Base-by-base conservation (phyloP, 2,113 vertebrate genomes). In the Lipotes vexillifer region DNA sequence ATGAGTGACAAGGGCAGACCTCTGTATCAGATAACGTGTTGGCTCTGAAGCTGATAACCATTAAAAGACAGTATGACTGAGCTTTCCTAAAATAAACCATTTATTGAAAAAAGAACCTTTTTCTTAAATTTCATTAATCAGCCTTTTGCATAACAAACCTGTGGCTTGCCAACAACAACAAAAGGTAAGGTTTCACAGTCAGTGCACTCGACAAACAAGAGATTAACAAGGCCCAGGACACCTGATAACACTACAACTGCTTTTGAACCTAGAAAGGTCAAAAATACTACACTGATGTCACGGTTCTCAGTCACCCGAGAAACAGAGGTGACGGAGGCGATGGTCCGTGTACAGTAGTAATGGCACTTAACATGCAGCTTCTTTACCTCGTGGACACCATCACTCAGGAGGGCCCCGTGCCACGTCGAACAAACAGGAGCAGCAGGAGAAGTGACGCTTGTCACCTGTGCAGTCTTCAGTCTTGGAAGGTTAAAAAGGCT, bases 281-380 rank as follows among this genome's bases (percentile, higher is more conserved):
- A 98, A 98, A 98, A 97, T 97, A 97, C 98, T 97, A 98, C 90
- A 96, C 98, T 96, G 98, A 98, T 96, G 98, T 97, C 98, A 98
- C 90, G 80, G 97, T 97, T 98, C 98, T 98, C 98, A 97, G 12
- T 97, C 97, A 90, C 98, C 68, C 94, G 95, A 98, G 98, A 98
- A 97, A 97, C 61, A 0, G 86, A 61, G 96, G 96, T 96, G 96
- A 97, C 98, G 94, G 97, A 98, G 97, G 96, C 89, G 75, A 97
- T 97, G 98, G 98, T 98, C 99, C 99, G 93, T 98, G 95, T 98
- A 99, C 99, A 99, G 99, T 99, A 99, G 99, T 99, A 98, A 99
- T 99, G 99, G 99, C 99, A 99, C 99, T 99, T 98, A 98, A 99
- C 99, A 98, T 99, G 99, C 98, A 99, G 99, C 99, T 99, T 99